phyloP scores from a whole-genome alignment of 2,888 invertebrate species.

The Eristalis arbustorum region DNA sequence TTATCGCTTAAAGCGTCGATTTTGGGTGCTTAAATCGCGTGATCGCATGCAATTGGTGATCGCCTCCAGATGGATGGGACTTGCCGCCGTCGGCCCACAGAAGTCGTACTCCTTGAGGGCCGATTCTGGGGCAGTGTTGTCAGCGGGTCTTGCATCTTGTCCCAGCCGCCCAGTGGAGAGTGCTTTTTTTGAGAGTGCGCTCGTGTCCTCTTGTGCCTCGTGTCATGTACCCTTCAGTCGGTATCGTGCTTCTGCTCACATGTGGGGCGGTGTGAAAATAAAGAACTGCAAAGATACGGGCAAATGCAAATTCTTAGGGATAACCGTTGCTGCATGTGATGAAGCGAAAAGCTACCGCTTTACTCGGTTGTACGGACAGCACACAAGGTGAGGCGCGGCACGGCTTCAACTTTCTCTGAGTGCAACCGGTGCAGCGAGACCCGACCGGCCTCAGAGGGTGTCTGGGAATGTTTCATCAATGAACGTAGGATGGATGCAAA shows the following conservation, averaged over 20 bases:
- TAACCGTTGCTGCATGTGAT: neutral
- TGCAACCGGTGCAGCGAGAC: neutral
- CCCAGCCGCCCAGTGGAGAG: neutral
- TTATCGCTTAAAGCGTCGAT: constrained; percentile 50
- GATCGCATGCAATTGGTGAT: constrained; percentile 46
- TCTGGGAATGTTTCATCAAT: neutral
- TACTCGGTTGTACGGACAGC: neutral
- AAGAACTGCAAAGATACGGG: constrained; percentile 4
- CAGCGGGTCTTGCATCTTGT: constrained; percentile 5
- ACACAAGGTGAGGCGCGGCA: neutral
- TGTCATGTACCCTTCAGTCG: constrained; percentile 6
- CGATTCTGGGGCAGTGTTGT: constrained; percentile 38
- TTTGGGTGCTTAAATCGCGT: constrained; percentile 61
- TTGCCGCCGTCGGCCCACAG: constrained; percentile 57
- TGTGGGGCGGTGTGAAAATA: constrained; percentile 36
- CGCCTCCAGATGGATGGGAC: constrained; percentile 19
- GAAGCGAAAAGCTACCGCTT: neutral
- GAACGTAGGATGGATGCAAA: neutral
- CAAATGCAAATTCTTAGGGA: neutral
- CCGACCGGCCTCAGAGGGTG: neutral
- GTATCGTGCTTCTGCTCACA: neutral
- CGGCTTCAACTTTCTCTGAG: neutral
- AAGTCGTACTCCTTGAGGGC: constrained; percentile 52
- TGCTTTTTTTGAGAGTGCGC: constrained; percentile 22
- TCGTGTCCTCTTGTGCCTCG: constrained; percentile 37